A percentile compares a stretch with the other conserved stretches of the same genome.
Evolutionary conservation across 2,797 vertebrate genomes (phyloP).

Genomic region (Eupleurogrammus muticus): DNA sequence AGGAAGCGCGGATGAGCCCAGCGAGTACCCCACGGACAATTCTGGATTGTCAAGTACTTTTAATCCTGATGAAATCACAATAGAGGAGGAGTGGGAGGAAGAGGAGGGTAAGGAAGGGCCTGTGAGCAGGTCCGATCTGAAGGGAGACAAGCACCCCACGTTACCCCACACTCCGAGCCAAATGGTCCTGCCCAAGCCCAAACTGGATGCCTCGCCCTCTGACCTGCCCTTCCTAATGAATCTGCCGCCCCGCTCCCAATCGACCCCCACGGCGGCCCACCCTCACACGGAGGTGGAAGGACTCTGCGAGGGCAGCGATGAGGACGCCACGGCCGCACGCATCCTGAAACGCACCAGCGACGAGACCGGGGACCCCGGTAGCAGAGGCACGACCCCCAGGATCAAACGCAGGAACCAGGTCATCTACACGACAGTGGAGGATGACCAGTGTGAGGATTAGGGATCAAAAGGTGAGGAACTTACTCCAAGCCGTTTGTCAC

Average conservation of each 20-base stretch:
- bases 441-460: conserved; percentile 80
- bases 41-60: conserved; percentile 88
- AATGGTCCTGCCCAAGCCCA: conserved; percentile 82
- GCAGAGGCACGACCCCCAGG: conserved; percentile 78
- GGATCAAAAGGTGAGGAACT: conserved; percentile 8
- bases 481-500: background rate
- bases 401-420: conserved; percentile 97
- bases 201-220: conserved; percentile 37
- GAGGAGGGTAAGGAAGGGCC: conserved; percentile 71
- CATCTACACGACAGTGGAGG: conserved; percentile 88
- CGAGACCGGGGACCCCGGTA: conserved; percentile 57
- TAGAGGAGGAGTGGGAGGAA: conserved; percentile 93
- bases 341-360: conserved; percentile 88
- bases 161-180: conserved; percentile 66
- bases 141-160: conserved; percentile 31
- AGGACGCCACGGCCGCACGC: conserved; percentile 53
- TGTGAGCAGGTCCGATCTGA: conserved; percentile 44
- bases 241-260: conserved; percentile 73
- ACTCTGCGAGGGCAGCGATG: conserved; percentile 11
- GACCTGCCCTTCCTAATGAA: conserved; percentile 35
- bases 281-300: conserved; percentile 34
- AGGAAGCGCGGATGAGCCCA: conserved; percentile 89
- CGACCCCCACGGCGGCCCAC: conserved; percentile 39
- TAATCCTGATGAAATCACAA: conserved; percentile 96
- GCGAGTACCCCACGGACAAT: conserved; percentile 91